phyloP scores from a whole-genome alignment of 2,113 vertebrate genomes.

The Mohoua ochrocephala region DNA sequence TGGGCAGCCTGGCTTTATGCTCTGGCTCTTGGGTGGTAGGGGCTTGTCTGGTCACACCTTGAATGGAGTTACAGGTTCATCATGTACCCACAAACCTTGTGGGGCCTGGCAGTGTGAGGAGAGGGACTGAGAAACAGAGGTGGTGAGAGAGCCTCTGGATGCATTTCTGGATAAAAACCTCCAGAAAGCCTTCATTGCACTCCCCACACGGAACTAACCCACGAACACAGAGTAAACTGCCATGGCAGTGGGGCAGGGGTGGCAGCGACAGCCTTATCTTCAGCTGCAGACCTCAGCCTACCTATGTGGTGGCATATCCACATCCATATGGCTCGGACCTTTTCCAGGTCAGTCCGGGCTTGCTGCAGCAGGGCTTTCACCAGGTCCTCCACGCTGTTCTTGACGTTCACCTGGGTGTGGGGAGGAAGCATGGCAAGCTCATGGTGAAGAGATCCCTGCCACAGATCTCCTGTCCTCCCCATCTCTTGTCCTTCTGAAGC shows the following conservation, averaged over 20 bases:
- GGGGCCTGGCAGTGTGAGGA: neutral
- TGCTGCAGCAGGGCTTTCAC: slow-evolving; percentile 72
- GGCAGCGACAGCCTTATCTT: neutral
- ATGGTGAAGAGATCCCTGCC: neutral
- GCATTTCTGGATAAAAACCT: neutral
- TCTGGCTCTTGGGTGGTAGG: neutral
- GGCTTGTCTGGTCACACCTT: neutral
- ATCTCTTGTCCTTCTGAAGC: neutral
- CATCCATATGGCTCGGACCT: slow-evolving; percentile 79
- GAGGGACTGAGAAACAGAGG: neutral
- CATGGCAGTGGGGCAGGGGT: neutral
- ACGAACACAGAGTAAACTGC: accelerated
- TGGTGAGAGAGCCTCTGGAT: neutral
- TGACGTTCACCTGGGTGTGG: slow-evolving; percentile 60
- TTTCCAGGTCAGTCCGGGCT: slow-evolving; percentile 75
- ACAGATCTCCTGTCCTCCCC: neutral
- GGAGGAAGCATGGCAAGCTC: neutral
- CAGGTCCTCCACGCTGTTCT: slow-evolving; percentile 68
- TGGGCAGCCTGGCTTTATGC: neutral
- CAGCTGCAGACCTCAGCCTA: neutral
- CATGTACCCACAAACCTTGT: neutral
- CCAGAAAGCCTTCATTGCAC: neutral
- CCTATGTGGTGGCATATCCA: slow-evolving; percentile 85
- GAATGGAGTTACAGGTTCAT: neutral
- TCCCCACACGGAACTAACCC: neutral